Base-by-base conservation (phyloP, 2,888 invertebrate species). In the Leptura quadrifasciata region DNA sequence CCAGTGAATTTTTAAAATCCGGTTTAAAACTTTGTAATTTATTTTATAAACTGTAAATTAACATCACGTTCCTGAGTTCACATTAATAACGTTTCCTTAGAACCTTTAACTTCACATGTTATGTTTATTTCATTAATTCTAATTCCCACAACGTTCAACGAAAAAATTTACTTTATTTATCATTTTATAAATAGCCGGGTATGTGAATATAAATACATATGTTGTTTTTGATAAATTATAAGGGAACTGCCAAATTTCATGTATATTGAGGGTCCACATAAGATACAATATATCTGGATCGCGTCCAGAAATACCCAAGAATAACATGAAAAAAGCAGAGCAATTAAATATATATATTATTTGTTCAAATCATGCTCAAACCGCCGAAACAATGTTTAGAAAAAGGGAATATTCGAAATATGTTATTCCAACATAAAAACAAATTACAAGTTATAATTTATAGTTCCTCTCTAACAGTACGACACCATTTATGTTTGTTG, bases 391-490 rank as follows among this genome's bases (percentile, higher is more conserved):
- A 68, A 35, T 27, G 24, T 54, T 21, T 54, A 69, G 47, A 60
- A 74, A 39, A 52, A 52, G 60, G 12, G 60, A 67, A 35, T 63
- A 71, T 75, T 64, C 52, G 27, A 57, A 75, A 64, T 55, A 68
- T 75, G 71, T 75, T 8, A 63, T 58, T 67, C 69, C 39, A 55
- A 39, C 70, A 75, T 58, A 76, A 76, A 76, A 76, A 76, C 76
- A 78, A 78, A 76, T 76, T 69, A 72, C 52, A 39, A 54, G n/a
- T 61, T 47, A 80, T 79, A 78, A 79, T 79, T 77, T 70, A 79
- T 64, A 39, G 55, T 58, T 65, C 31, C 55, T 60, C 18, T 67
- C 70, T 47, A 63, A 63, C 73, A 72, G 55, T 35, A 52, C 39
- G 78, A 78, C 77, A 80, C 73, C 73, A 67, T 77, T 77, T 77